These are phyloP conservation scores for Ictalurus punctatus DNA, from an alignment of 2,113 vertebrate species.

Conservation along the genomic window DNA sequence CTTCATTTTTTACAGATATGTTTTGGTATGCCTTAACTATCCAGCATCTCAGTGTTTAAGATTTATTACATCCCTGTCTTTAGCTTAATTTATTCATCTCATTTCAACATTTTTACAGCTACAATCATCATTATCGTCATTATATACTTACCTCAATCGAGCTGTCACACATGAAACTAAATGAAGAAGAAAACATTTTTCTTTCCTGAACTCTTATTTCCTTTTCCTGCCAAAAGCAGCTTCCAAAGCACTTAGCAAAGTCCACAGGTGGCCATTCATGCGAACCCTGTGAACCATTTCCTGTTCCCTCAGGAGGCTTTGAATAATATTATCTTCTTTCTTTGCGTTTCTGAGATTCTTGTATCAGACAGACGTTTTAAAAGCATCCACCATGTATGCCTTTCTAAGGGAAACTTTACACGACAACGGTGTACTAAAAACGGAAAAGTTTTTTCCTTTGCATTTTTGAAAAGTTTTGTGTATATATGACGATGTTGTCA, in stretches of 20 bases:
- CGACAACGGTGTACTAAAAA: no score
- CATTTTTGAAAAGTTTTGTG: no score
- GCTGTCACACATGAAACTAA: background rate
- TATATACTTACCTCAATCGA: background rate
- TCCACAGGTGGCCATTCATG: slow-evolving; percentile 51
- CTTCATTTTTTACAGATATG: background rate
- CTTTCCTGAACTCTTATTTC: slow-evolving; percentile 27
- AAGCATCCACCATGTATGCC: slow-evolving; percentile 57
- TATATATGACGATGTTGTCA: no score
- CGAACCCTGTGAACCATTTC: slow-evolving; percentile 60
- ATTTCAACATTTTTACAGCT: background rate
- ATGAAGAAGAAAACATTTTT: slow-evolving; percentile 15
- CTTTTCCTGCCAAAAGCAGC: slow-evolving; percentile 8
- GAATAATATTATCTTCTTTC: slow-evolving; percentile 58
- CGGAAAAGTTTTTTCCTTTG: no score
- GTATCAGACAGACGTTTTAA: slow-evolving; percentile 44
- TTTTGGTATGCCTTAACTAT: background rate
- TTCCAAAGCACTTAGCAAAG: slow-evolving; percentile 29
- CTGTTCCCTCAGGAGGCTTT: slow-evolving; percentile 54
- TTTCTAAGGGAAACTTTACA: background rate
- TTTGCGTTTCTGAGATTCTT: background rate
- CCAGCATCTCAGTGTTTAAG: background rate
- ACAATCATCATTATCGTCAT: background rate
- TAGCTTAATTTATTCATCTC: background rate
- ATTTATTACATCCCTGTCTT: background rate